Percentiles rank a stretch among this genome's conserved stretches.
Conservation (phyloP, 2,888 invertebrate genomes). For the Tryphoninae sp. region DNA sequence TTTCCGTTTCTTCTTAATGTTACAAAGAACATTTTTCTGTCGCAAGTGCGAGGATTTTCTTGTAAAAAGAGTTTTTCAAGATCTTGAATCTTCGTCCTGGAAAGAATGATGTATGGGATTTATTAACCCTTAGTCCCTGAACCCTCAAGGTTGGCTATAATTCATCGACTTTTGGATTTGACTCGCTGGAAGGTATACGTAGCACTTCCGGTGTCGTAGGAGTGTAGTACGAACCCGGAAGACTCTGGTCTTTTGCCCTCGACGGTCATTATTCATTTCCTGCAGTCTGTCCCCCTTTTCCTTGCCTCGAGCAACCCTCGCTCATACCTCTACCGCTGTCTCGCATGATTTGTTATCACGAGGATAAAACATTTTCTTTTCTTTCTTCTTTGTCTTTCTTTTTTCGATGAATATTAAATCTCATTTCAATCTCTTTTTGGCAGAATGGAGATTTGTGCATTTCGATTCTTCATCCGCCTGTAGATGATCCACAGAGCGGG, state of each 20-base stretch:
- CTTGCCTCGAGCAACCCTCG: background rate
- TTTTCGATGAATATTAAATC: background rate
- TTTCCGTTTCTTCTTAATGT: no score
- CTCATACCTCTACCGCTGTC: background rate
- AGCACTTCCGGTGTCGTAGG: conserved; percentile 13
- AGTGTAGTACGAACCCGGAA: conserved; percentile 39
- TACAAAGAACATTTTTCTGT: no score
- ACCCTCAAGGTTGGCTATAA: conserved; percentile 15
- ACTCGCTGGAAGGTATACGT: background rate
- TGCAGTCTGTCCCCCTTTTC: background rate
- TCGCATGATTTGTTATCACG: background rate
- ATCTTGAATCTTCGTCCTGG: background rate
- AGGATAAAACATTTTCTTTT: background rate
- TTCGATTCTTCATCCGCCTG: conserved; percentile 99
- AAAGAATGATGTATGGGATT: no score
- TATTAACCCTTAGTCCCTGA: conserved; percentile 6
- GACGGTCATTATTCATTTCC: conserved; percentile 6
- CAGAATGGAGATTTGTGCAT: conserved; percentile 99
- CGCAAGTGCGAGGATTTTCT: background rate
- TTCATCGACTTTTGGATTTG: conserved; percentile 23
- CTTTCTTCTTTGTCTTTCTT: background rate
- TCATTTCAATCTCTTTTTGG: conserved; percentile 70
- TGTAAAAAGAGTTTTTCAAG: background rate
- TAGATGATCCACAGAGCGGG: conserved; percentile 99
- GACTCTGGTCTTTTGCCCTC: conserved; percentile 22